Evolutionary conservation across 2,797 vertebrate species (phyloP).

Genomic region (Rhabdophis nuchalis): DNA sequence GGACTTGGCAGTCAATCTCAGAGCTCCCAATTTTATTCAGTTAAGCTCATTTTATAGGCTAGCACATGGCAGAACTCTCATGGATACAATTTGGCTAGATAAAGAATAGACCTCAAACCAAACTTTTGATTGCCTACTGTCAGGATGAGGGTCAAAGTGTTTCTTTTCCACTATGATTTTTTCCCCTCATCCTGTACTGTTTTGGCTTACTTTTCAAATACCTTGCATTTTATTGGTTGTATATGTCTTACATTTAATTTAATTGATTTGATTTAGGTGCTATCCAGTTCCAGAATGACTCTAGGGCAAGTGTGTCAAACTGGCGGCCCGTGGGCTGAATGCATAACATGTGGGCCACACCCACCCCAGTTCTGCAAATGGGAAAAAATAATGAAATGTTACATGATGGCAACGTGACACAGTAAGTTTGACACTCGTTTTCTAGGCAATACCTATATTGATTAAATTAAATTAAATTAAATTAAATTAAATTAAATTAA

Average conservation of each 20-base stretch:
- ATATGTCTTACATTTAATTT: not conserved
- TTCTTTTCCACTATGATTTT: not conserved
- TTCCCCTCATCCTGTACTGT: not conserved
- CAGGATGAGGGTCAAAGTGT: not conserved
- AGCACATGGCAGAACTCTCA: not conserved
- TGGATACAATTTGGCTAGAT: not conserved
- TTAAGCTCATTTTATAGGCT: not conserved
- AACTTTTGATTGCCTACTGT: not conserved
- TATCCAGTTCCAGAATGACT: not conserved
- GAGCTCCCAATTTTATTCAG: not conserved
- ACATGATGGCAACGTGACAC: too few relatives aligned
- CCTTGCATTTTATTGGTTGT: not conserved
- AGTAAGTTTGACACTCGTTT: too few relatives aligned
- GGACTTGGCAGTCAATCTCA: not conserved
- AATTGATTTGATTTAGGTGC: not conserved
- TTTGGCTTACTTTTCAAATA: not conserved
- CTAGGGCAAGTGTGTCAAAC: not conserved
- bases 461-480: too few relatives aligned
- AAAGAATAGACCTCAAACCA: not conserved
- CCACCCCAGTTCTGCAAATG: too few relatives aligned
- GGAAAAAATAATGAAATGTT: too few relatives aligned
- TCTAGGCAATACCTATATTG: not conserved
- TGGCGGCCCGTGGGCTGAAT: accelerated
- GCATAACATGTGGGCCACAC: too few relatives aligned
- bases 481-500: too few relatives aligned